Base-by-base conservation (phyloP, 2,113 vertebrate species). In the Stercorarius parasiticus region DNA sequence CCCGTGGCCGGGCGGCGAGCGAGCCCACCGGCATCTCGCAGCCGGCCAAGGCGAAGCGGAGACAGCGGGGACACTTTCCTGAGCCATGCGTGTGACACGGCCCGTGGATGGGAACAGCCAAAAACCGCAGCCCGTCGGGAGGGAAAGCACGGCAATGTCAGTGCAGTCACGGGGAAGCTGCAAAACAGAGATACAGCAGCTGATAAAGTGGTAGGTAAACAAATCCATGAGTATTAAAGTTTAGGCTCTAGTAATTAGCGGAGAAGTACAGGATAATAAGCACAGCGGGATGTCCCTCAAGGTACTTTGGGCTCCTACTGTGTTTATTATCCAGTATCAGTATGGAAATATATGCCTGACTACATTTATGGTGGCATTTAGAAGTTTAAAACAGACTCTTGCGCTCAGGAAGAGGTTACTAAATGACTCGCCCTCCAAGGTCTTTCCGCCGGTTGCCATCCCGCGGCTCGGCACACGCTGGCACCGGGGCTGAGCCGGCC, bases 321-420 rank as follows among this genome's bases (percentile, higher is more conserved):
- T 53, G 97, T 98, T 98, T 98, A 98, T 98, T 98, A 97, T 93
- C 97, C 96, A 86, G 84, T 94, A 97, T 96, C 97, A 96, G 92
- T 96, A 97, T 97, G 97, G 97, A 97, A 98, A 98, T 97, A 84
- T 95, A 97, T 98, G 98, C 98, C 97, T 98, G 98, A 97, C 97
- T 98, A 96, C 98, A 94, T 97, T 98, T 98, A 98, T 96, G 95
- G 95, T 80, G 92, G 94, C 94, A 90, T 97, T 98, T 96, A 95
- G 97, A 95, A 97, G 97, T 97, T 98, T 85, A 82, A 97, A 97
- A 95, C 92, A 97, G 97, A 76, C 92, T 97, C 85, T 86, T 88
- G 52, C 6, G 64, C 93, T 96, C 83, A 29, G 94, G 95, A 94
- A 97, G 95, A 95, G 94, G 96, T 96, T 97, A 95, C 97, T 73